A percentile compares a stretch with the other conserved stretches of the same genome.
phyloP scores from a whole-genome alignment of 2,113 vertebrate genomes.

The Apus apus region DNA sequence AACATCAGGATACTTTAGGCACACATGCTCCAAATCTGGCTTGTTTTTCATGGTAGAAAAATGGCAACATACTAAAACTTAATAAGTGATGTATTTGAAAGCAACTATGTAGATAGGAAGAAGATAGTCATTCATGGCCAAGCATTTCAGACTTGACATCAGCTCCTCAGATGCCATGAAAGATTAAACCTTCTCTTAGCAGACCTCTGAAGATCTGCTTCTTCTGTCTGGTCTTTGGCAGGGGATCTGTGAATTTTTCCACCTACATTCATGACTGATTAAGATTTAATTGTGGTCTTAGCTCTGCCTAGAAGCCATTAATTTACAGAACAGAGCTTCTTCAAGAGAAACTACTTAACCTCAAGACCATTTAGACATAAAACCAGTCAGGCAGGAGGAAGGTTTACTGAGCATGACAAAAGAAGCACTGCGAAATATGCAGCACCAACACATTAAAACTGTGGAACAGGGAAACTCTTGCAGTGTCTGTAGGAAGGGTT shows the following conservation, averaged over 20 bases:
- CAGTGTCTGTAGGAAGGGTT: neutral
- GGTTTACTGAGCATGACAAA: conserved; percentile 28
- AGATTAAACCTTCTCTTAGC: neutral
- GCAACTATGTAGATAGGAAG: neutral
- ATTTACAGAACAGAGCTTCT: neutral
- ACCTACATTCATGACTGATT: neutral
- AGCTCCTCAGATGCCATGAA: neutral
- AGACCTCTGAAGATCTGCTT: neutral
- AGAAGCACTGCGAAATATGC: conserved; percentile 9
- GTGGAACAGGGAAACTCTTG: neutral
- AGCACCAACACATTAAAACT: accelerated
- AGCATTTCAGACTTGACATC: neutral
- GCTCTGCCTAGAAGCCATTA: neutral
- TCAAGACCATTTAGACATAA: conserved; percentile 2
- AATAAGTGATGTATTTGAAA: conserved; percentile 16
- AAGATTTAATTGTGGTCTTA: neutral
- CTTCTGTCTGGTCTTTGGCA: neutral
- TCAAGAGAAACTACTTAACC: conserved; percentile 35
- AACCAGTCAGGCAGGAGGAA: conserved; percentile 1
- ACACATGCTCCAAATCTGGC: neutral
- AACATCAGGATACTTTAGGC: neutral
- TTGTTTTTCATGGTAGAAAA: conserved; percentile 7
- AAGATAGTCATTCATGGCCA: neutral
- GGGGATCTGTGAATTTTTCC: neutral
- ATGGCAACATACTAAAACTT: neutral